These are phyloP conservation scores for Artemia franciscana DNA, from an alignment of 1,140 invertebrate species.

Conservation along the genomic window DNA sequence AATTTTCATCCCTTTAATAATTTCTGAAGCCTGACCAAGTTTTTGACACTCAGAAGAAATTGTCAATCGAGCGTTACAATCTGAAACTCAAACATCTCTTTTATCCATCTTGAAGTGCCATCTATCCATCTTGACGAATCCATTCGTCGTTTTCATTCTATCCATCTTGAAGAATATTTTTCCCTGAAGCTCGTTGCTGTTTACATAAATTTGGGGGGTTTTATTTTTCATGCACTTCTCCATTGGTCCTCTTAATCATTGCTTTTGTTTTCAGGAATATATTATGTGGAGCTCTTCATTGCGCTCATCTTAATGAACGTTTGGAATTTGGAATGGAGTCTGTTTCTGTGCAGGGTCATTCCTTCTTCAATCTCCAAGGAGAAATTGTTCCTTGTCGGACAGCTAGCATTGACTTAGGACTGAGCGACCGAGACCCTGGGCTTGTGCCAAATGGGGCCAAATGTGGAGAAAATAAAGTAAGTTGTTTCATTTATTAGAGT, in stretches of 20 bases:
- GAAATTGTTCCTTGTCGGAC: constrained; percentile 59
- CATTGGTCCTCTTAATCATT: background rate
- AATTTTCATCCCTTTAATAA: too few relatives aligned
- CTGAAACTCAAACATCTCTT: too few relatives aligned
- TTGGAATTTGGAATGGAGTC: constrained; percentile 92
- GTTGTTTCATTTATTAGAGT: constrained; percentile 6
- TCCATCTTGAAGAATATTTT: constrained; percentile 15
- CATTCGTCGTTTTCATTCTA: too few relatives aligned
- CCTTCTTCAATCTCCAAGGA: constrained; percentile 44
- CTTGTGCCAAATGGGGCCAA: constrained; percentile 81
- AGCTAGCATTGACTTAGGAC: constrained; percentile 66
- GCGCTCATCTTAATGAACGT: constrained; percentile 70
- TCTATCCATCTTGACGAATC: too few relatives aligned
- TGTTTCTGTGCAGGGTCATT: constrained; percentile 50
- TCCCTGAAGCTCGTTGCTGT: background rate
- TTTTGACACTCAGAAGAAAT: too few relatives aligned
- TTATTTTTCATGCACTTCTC: background rate
- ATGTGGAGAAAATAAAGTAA: constrained; percentile 67
- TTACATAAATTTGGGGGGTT: background rate
- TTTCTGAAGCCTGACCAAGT: too few relatives aligned
- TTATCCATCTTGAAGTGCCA: too few relatives aligned
- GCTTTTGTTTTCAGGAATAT: constrained; percentile 30
- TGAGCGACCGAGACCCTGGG: constrained; percentile 81
- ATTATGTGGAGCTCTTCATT: constrained; percentile 81
- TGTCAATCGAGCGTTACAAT: too few relatives aligned